Conservation (phyloP, 2,888 invertebrate species). For the Drosophila neutralis region DNA sequence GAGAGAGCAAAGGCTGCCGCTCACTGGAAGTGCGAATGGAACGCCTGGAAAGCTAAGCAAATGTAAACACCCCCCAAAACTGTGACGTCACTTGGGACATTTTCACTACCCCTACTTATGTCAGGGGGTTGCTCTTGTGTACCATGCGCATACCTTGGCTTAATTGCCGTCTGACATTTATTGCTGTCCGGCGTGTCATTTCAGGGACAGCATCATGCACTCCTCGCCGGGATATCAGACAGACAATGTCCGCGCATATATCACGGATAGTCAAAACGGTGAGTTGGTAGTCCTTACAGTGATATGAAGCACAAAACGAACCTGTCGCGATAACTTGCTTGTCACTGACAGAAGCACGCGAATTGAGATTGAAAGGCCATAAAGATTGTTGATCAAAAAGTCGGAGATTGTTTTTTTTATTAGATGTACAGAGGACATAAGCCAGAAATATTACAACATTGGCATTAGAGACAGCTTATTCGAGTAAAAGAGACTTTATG, state of each 20-base stretch:
- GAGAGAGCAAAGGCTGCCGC: conserved; percentile 9
- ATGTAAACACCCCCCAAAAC: conserved; percentile 39
- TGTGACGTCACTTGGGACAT: conserved; percentile 58
- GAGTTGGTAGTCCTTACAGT: conserved; percentile 34
- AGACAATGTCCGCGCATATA: conserved; percentile 48
- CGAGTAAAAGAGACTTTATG: background rate
- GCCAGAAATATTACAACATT: background rate
- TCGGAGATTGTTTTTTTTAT: too few species aligned
- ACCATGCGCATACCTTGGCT: conserved; percentile 48
- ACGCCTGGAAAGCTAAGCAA: conserved; percentile 6
- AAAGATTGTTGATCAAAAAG: background rate
- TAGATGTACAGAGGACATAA: background rate
- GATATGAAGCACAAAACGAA: conserved; percentile 41
- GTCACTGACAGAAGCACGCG: conserved; percentile 32
- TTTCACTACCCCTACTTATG: conserved; percentile 27
- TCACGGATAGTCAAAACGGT: conserved; percentile 31
- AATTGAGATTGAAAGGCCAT: conserved; percentile 42
- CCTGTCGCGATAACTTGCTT: conserved; percentile 40
- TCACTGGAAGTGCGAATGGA: conserved; percentile 38
- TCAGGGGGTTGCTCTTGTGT: conserved; percentile 6
- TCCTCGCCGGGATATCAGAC: conserved; percentile 22
- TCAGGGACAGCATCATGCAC: conserved; percentile 35
- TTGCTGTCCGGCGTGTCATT: conserved; percentile 64
- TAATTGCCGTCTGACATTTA: conserved; percentile 73
- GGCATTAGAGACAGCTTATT: background rate